Percentiles rank a stretch among this genome's conserved stretches.
Conservation (phyloP, 2,888 invertebrate genomes). For the Lampropteryx suffumata region DNA sequence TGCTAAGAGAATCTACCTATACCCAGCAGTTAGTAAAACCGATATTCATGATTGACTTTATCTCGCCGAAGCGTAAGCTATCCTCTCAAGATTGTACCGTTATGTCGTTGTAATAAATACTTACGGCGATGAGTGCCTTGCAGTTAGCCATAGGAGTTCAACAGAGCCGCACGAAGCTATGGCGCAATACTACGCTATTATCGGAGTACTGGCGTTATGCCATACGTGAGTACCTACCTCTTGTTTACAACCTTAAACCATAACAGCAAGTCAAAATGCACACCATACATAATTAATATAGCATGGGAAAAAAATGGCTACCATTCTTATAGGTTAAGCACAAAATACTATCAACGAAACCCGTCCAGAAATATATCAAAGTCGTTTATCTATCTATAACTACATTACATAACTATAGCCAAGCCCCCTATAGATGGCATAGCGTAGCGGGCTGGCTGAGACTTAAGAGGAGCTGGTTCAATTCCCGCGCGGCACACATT, state of each 20-base stretch:
- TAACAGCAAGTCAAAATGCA: conserved; percentile 21
- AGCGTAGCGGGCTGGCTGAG: too few relatives aligned
- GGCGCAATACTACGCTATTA: conserved; percentile 46
- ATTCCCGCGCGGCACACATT: too few relatives aligned
- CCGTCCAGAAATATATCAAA: too few relatives aligned
- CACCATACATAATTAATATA: conserved; percentile 1
- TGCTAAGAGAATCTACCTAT: too few relatives aligned
- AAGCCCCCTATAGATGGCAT: too few relatives aligned
- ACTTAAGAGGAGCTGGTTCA: too few relatives aligned
- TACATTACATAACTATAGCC: too few relatives aligned
- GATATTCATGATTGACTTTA: conserved; percentile 40
- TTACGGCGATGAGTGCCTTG: conserved; percentile 15
- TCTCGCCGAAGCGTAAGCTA: conserved; percentile 41
- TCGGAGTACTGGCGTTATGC: conserved; percentile 62
- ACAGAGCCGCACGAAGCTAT: conserved; percentile 52
- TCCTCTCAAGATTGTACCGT: conserved; percentile 52
- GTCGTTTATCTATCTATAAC: too few relatives aligned
- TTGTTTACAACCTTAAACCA: conserved; percentile 41
- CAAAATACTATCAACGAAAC: too few relatives aligned
- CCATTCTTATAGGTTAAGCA: too few relatives aligned
- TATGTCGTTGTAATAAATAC: conserved; percentile 33
- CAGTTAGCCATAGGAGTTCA: conserved; percentile 52
- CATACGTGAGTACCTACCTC: conserved; percentile 60
- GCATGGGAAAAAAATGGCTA: neutral
- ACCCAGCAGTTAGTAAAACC: conserved; percentile 4